Base-by-base conservation (phyloP, 2,797 vertebrate genomes). In the Phrynocephalus vlangalii region DNA sequence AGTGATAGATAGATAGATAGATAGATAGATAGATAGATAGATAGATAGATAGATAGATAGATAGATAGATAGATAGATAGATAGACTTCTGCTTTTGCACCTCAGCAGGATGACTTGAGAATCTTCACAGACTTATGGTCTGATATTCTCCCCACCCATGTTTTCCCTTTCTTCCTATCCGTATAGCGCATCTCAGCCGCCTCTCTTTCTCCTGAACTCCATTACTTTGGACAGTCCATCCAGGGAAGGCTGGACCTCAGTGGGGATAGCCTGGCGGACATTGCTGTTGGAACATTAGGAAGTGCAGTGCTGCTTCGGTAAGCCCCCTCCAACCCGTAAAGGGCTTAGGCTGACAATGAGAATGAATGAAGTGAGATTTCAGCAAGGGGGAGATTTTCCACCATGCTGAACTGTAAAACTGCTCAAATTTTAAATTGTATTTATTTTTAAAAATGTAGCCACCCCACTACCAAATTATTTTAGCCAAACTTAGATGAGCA, bases 201-300 rank as follows among this genome's bases (percentile, higher is more conserved):
- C 16, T 44, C 56, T 67, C 33, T 90, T 24, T 86, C 89, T 11
- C 66, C 38, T 0, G 7, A 85, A 38, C 94, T 98, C 63, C 90
- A 13, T 26, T 97, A 94, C 78, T 97, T 98, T 9, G 97, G 97
- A 2, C 33, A 95, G 66, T 96, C 97, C 0, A 93, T 98, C 88
- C 97, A 97, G 87, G 95, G 95, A 0, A 95, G 96, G 79, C 84
- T 93, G 87, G 97, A 98, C 88, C 95, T 94, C 16, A 97, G 93
- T 70, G 0, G 0, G 1, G 97, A 98, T 60, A 1, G 0, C 0
- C 93, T 98, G 30, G 94, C 92, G 2, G 97, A 98, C 85, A 87
- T 98, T 76, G 96, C 95, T 0, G 96, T 98, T 67, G 97, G 97
- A 77, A 96, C 97, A 56, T 96, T 93, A 85, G 97, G 97, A 11